These are phyloP conservation scores for Leptogaster cylindrica DNA, from an alignment of 2,888 invertebrate species.

Conservation along the genomic window DNA sequence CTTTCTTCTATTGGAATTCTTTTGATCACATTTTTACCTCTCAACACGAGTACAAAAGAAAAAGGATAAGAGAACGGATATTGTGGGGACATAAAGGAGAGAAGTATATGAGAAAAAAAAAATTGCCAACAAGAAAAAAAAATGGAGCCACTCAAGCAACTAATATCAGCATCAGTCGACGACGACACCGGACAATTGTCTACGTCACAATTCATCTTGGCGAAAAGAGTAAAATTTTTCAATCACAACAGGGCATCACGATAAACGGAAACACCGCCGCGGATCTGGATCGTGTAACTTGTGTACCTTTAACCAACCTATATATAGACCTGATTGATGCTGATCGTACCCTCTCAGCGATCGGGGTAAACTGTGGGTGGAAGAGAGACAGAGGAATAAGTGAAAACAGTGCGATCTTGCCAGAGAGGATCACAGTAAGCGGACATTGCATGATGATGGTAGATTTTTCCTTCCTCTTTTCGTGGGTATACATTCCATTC, in stretches of 20 bases:
- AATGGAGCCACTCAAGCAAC: background rate
- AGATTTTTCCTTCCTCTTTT: background rate
- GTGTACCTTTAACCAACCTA: slow-evolving; percentile 6
- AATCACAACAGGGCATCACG: background rate
- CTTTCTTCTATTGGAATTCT: slow-evolving; percentile 17
- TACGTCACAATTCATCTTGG: background rate
- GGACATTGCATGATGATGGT: slow-evolving; percentile 15
- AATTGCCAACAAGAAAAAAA: background rate
- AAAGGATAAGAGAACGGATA: no score
- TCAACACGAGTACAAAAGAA: background rate
- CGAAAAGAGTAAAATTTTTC: slow-evolving; percentile 10
- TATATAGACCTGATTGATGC: slow-evolving; percentile 33
- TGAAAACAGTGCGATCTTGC: background rate
- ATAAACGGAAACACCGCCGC: background rate
- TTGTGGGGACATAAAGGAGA: no score
- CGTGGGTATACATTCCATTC: background rate
- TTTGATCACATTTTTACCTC: no score
- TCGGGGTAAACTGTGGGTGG: background rate
- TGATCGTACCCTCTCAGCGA: slow-evolving; percentile 22
- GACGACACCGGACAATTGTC: slow-evolving; percentile 21
- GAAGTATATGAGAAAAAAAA: no score
- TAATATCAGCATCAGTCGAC: slow-evolving; percentile 17
- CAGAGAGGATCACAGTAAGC: no score
- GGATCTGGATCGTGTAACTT: slow-evolving; percentile 15
- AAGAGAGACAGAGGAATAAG: slow-evolving; percentile 1